Evolutionary conservation across 1,140 invertebrate genomes (phyloP), one percentile per base, ranked within the genome.

Genomic region (Phenacoccus solenopsis): DNA sequence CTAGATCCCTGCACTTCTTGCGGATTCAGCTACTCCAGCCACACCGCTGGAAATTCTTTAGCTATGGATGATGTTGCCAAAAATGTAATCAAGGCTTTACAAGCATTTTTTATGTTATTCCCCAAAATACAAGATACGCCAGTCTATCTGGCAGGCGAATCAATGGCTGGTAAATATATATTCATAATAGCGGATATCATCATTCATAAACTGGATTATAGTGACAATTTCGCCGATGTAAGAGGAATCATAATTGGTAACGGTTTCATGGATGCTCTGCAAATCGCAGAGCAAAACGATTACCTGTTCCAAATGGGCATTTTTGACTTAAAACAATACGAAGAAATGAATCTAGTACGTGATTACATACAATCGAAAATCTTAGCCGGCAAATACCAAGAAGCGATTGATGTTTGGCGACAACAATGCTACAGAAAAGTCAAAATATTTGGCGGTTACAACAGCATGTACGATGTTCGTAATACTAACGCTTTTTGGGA

Each of bases 121-220:
- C 84, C 85, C 1, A 83, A 89, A 73, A 75, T 86, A 5, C 82
- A 82, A 73, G 73, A 76, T 0, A 87, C 85, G 72, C 84, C 85
- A 28, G 90, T 92, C 74, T 93, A 84, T 79, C 84, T 93, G 0
- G 88, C 88, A 0, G 93, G 91, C 0, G 91, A 94, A 79, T 93
- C 91, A 12, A 94, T 94, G 78, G 91, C 84, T 16, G 91, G 91
- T 3, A 88, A 89, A 76, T 92, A 93, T 81, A 86, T 92, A 0
- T 90, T 91, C n/a, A 86, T 89, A 0, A 76, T 91, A 16, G 85
- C 85, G 0, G 84, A 90, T 75, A 85, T 87, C 20, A 92, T 94
- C 75, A 81, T 82, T 72, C 83, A 87, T 10, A 74, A 74, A 59
- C 70, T 25, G 68, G 56, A 20, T 25, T 70, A 1, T 20, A 22